Evolutionary conservation across 2,797 vertebrate species (phyloP), one percentile per base, ranked within the genome.

Genomic region (Paguma larvata): DNA sequence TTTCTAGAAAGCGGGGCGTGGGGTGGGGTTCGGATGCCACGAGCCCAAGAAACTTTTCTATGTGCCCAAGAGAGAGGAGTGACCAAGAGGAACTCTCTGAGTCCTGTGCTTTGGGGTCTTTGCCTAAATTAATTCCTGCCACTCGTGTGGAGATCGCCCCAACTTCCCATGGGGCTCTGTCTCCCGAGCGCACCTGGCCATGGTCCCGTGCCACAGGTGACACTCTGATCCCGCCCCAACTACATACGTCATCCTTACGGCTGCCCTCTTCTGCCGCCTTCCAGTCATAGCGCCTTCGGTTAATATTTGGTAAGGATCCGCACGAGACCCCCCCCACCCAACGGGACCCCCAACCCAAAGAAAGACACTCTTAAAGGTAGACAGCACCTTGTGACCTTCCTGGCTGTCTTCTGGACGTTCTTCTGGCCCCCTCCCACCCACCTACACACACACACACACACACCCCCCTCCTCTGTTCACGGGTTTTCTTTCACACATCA

Each of bases 161-260:
- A 1, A 0, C 10, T 13, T 25, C 23, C 82, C 19, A 0, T 3
- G 3, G 3, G 63, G 2, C 2, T 68, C 46, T 65, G 65, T 77
- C 6, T 11, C 14, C 34, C 0, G 0, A 38, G 25, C 51, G 6
- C 51, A n/a, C n/a, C 8, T 2, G 3, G 5, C 10, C 7, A 1
- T 16, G 41, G 78, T 53, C 77, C 5, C 41, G 19, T 2, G 1
- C 86, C 15, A 2, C 68, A 5, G 2, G 19, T 0, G 48, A 72
- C 7, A 12, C 38, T 2, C 0, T 25, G 32, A 41, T 23, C 13
- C 84, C 82, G 14, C 27, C 67, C 46, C 11, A 6, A 2, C 68
- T 6, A 3, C 15, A 2, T 56, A 21, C 6, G 0, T n/a, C 48
- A 2, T 0, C 8, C 5, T 41, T 1, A 21, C 13, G 23, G n/a